Percentiles rank a stretch among this genome's conserved stretches.
phyloP scores from a whole-genome alignment of 1,140 invertebrate species.

The Euschistus heros region DNA sequence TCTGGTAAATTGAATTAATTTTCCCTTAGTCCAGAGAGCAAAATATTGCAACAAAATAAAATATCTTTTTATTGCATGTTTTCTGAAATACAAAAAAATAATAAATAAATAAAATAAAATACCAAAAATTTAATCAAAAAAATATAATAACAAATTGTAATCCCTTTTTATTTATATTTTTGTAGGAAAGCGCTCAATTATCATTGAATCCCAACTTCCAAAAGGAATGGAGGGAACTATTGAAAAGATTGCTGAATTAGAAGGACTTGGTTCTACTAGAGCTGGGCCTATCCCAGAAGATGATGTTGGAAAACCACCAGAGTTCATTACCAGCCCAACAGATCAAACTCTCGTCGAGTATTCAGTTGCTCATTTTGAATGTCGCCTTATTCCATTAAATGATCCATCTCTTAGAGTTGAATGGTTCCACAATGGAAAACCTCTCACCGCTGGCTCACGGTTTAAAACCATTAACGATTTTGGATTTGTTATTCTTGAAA shows the following conservation, averaged over 20 bases:
- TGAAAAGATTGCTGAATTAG: constrained; percentile 84
- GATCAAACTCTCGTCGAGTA: constrained; percentile 81
- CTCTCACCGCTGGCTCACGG: constrained; percentile 72
- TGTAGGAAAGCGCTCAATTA: constrained; percentile 70
- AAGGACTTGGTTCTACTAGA: constrained; percentile 63
- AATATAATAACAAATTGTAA: neutral
- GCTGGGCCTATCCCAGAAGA: constrained; percentile 55
- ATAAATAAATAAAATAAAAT: neutral
- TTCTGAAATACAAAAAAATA: neutral
- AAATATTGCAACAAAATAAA: too few relatives aligned
- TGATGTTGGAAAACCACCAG: constrained; percentile 78
- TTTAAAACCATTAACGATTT: constrained; percentile 89
- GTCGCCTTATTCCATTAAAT: constrained; percentile 75
- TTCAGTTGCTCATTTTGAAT: constrained; percentile 84
- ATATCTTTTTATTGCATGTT: too few relatives aligned
- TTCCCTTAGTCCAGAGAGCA: neutral
- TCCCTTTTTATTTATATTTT: neutral
- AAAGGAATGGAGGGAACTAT: constrained; percentile 88
- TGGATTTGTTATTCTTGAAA: constrained; percentile 85
- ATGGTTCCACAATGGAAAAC: constrained; percentile 93
- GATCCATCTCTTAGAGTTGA: constrained; percentile 88
- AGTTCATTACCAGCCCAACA: constrained; percentile 78
- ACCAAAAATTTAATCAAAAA: neutral
- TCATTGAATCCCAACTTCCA: constrained; percentile 80
- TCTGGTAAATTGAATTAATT: neutral